phyloP scores from a whole-genome alignment of 2,888 invertebrate genomes.

The Sussaba pulchella region DNA sequence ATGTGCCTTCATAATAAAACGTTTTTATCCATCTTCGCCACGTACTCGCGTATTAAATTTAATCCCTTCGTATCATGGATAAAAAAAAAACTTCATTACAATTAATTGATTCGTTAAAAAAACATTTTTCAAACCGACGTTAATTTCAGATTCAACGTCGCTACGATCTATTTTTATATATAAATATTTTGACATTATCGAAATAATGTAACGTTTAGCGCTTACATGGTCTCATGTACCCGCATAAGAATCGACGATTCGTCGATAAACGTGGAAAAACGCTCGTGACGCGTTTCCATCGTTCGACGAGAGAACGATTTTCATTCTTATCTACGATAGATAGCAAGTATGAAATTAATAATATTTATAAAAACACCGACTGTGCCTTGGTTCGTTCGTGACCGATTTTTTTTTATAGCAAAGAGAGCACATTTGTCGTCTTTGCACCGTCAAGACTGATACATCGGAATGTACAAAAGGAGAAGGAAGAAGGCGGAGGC shows the following conservation, averaged over 20 bases:
- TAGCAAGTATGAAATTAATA: slow-evolving; percentile 30
- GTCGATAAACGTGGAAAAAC: slow-evolving; percentile 51
- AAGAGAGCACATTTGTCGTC: slow-evolving; percentile 33
- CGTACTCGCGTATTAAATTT: background rate
- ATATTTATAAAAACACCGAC: slow-evolving; percentile 29
- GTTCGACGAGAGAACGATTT: slow-evolving; percentile 25
- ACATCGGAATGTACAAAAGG: slow-evolving; percentile 54
- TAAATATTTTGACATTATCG: slow-evolving; percentile 22
- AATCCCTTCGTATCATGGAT: too few relatives aligned
- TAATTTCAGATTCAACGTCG: background rate
- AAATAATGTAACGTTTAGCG: background rate
- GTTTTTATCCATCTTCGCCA: background rate
- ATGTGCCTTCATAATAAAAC: too few relatives aligned
- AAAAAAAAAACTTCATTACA: too few relatives aligned
- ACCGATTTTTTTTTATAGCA: slow-evolving; percentile 14
- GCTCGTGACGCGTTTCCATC: slow-evolving; percentile 12
- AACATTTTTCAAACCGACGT: background rate
- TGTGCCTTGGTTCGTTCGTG: slow-evolving; percentile 58
- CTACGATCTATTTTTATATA: slow-evolving; percentile 18
- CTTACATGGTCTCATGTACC: background rate
- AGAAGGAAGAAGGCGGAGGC: slow-evolving; percentile 10
- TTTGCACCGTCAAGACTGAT: slow-evolving; percentile 57
- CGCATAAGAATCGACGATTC: background rate
- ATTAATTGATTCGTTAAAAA: too few relatives aligned
- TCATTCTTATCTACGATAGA: slow-evolving; percentile 49